Evolutionary conservation across 2,797 vertebrate genomes (phyloP).

Genomic region (Lepus townsendii): DNA sequence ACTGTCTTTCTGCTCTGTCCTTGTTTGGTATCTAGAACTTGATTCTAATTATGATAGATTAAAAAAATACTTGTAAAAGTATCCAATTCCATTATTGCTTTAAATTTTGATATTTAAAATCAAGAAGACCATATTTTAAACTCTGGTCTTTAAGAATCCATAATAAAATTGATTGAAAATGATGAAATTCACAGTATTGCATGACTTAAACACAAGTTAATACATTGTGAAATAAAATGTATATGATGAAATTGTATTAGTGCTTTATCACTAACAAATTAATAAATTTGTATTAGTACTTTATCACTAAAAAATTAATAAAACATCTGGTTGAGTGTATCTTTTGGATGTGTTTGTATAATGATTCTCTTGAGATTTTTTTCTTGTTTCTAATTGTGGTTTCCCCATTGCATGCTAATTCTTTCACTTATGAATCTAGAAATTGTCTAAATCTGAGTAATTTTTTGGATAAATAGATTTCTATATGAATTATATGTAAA

Average conservation of each 20-base stretch:
- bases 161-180: background rate
- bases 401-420: background rate
- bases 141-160: background rate
- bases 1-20: background rate
- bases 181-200: background rate
- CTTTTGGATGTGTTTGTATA: background rate
- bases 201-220: background rate
- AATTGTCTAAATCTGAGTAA: background rate
- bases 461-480: background rate
- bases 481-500: constrained; percentile 25
- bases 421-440: background rate
- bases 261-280: background rate
- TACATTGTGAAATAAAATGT: background rate
- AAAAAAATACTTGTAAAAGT: background rate
- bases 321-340: background rate
- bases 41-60: background rate
- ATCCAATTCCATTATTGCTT: background rate
- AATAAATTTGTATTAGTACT: background rate
- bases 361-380: background rate
- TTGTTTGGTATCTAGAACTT: background rate
- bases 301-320: background rate
- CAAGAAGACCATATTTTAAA: background rate
- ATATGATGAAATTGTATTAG: background rate
- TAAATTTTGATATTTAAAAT: background rate
- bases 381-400: background rate